phyloP scores from a whole-genome alignment of 2,113 vertebrate genomes.

The Eonycteris spelaea region DNA sequence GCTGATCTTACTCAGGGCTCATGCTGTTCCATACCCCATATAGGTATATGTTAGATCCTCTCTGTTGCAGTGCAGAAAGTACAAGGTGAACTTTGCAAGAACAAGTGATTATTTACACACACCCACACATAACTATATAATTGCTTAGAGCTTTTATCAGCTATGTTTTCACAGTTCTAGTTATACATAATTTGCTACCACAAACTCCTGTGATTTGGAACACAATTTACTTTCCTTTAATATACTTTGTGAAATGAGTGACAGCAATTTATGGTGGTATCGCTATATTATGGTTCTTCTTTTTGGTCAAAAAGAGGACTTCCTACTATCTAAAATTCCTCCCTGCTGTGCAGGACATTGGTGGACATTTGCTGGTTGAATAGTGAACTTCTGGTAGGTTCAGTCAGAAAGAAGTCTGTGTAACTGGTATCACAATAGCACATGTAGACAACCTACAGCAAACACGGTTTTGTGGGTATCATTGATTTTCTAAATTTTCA shows the following conservation, averaged over 20 bases:
- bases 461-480: background rate
- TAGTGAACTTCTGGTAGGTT: background rate
- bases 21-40: background rate
- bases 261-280: background rate
- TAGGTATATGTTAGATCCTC: background rate
- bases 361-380: background rate
- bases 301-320: background rate
- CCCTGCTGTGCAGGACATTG: background rate
- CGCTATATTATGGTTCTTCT: background rate
- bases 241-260: background rate
- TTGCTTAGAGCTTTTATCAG: background rate
- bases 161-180: background rate
- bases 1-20: background rate
- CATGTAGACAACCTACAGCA: rapidly evolving
- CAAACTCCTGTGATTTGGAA: background rate
- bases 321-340: background rate
- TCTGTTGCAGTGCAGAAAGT: background rate
- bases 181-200: background rate
- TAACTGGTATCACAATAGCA: background rate
- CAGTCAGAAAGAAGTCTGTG: background rate
- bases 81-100: background rate
- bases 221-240: background rate
- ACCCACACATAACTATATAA: background rate
- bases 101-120: background rate
- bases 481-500: background rate